phyloP scores from a whole-genome alignment of 2,888 invertebrate species.

The Philhelius pedissequus region DNA sequence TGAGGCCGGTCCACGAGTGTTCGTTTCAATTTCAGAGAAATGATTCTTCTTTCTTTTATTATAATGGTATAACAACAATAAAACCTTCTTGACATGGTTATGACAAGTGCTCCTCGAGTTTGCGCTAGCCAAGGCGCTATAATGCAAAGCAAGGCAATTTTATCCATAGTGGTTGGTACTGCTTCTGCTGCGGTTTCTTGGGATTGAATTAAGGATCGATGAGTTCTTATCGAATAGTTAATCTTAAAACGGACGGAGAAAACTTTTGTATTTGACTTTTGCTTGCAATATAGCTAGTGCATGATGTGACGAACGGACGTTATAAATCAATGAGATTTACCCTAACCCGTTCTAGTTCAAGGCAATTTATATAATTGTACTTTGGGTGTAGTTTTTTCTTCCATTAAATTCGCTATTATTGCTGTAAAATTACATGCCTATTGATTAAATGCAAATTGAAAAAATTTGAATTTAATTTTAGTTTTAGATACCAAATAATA shows the following conservation, averaged over 20 bases:
- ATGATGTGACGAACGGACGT: slow-evolving; percentile 3
- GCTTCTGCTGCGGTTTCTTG: background rate
- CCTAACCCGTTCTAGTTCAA: slow-evolving; percentile 5
- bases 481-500: too few species aligned
- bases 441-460: too few species aligned
- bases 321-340: background rate
- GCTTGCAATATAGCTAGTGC: background rate
- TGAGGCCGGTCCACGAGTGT: slow-evolving; percentile 45
- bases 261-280: slow-evolving; percentile 25
- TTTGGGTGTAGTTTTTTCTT: background rate
- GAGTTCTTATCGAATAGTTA: slow-evolving; percentile 63
- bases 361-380: background rate
- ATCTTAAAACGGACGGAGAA: slow-evolving; percentile 36
- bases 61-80: slow-evolving; percentile 63
- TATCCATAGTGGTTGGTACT: slow-evolving; percentile 6
- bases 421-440: too few species aligned
- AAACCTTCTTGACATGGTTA: slow-evolving; percentile 63
- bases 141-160: slow-evolving; percentile 56
- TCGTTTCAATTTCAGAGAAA: slow-evolving; percentile 59
- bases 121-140: slow-evolving; percentile 62
- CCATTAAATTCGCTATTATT: background rate
- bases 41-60: slow-evolving; percentile 39
- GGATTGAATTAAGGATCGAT: slow-evolving; percentile 47
- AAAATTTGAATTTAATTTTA: too few species aligned
- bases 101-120: slow-evolving; percentile 58